Evolutionary conservation across 2,113 vertebrate genomes (phyloP), one percentile per base, ranked within the genome.

Genomic region (Eptatretus burgeri): DNA sequence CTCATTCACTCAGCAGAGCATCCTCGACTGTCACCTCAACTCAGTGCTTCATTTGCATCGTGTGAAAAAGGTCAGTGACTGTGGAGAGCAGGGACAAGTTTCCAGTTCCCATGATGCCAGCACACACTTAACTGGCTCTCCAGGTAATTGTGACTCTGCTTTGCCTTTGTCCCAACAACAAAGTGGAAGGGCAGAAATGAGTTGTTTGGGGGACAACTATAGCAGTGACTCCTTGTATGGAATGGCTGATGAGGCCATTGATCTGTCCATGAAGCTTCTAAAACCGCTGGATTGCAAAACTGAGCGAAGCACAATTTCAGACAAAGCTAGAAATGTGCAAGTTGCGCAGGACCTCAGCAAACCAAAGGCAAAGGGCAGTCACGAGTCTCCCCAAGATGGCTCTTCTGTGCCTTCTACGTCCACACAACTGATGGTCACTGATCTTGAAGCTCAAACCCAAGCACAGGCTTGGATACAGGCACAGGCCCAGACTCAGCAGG

Each of bases 141-240:
- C 84, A 63, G 86, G 83, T 70, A 81, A 84, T 72, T 89, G 83
- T 41, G 27, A 41, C 71, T 77, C 80, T 1, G 71, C 81, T 27
- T 89, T 82, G 74, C 74, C 80, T 9, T 82, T 89, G 66, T 85
- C 84, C 49, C 86, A 87, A 73, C 85, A 85, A 74, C 82, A 85
- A 70, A 81, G 82, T 73, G 84, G 83, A 67, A 84, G 82, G 13
- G 72, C 85, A 19, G 83, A 87, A 76, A 89, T 84, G 73, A 82
- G 85, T 75, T 78, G 85, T 75, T 78, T 89, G 77, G 81, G 83
- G 27, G 27, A 41, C 27, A 41, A 41, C 27, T 41, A 41, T 41
- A 41, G 2, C 27, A 41, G 27, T 41, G 27, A 41, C 27, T 41
- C 27, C 27, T 41, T 41, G 27, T 41, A 41, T 41, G 27, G 27